Base-by-base conservation (phyloP, 2,888 invertebrate species). In the Tetramorium bicarinatum region DNA sequence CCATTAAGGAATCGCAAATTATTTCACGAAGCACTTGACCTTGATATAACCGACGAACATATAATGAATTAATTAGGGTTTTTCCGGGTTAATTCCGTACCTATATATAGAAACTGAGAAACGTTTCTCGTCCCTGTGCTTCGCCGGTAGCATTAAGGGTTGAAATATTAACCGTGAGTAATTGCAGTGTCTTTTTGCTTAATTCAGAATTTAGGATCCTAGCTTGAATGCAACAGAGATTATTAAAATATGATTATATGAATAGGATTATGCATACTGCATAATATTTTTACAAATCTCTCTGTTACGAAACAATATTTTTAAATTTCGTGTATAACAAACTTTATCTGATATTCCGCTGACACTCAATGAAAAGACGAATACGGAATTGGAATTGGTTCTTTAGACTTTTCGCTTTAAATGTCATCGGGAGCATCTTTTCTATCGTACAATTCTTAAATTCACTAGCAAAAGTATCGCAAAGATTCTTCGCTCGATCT, bases 61-160 rank as follows among this genome's bases (percentile, higher is more conserved):
- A 66, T 86, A 88, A 91, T 85, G 83, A 87, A 88, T 87, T 89
- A 89, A 92, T 88, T 91, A 67, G 88, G 79, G 89, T 41, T 87
- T 59, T 77, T 82, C 87, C 83, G 79, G 87, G 87, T 85, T 47
- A 88, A 85, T 72, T 1, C 7, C 7, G 76, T 69, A 62, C 21
- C 6, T 76, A 77, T 7, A 25, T 74, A 69, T 62, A 76, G 88
- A 79, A 90, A 82, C 81, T 77, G 86, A 83, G 89, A 79, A 90
- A 82, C 83, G 85, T 87, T 89, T 90, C 76, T 67, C 71, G 85
- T 21, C 6, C 9, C 59, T 72, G 66, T 54, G 67, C 76, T 64
- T 67, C 69, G 77, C 82, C 54, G 83, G 41, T 79, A 79, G 74
- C 75, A 82, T 88, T 87, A 88, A 84, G 86, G 82, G 74, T 77